Percentiles rank a stretch among this genome's conserved stretches.
Conservation (phyloP, 2,888 invertebrate genomes). For the Linnaemya tessellans region DNA sequence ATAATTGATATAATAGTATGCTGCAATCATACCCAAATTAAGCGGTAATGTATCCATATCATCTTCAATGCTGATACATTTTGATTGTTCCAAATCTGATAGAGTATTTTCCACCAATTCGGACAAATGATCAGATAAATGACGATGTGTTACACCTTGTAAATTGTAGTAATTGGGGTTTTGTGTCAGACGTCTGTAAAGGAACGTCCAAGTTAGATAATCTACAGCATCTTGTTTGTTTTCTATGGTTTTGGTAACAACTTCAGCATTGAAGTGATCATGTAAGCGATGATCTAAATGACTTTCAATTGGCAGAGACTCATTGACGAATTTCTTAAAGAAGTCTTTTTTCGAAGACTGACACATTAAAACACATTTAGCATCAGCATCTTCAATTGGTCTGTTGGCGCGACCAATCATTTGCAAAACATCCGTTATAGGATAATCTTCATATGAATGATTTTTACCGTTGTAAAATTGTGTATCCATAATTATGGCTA, state of each 20-base stretch:
- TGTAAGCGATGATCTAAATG: slow-evolving; percentile 98
- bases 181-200: slow-evolving; percentile 97
- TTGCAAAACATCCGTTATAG: slow-evolving; percentile 97
- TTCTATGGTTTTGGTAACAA: slow-evolving; percentile 99
- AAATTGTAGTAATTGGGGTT: slow-evolving; percentile 99
- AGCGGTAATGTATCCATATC: slow-evolving; percentile 98
- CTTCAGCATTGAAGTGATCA: slow-evolving; percentile 99
- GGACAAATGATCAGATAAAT: slow-evolving; percentile 98
- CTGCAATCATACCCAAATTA: slow-evolving; percentile 99
- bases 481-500: slow-evolving; percentile 98
- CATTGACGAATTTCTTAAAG: slow-evolving; percentile 98
- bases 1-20: slow-evolving; percentile 99
- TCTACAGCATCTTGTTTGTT: slow-evolving; percentile 99
- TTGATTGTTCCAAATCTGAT: slow-evolving; percentile 96
- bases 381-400: slow-evolving; percentile 95
- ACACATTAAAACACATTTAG: slow-evolving; percentile 98
- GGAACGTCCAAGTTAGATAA: slow-evolving; percentile 99
- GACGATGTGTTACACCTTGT: slow-evolving; percentile 98
- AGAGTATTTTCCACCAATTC: slow-evolving; percentile 98
- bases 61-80: slow-evolving; percentile 98
- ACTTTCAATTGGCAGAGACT: slow-evolving; percentile 98
- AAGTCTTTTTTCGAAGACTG: slow-evolving; percentile 99
- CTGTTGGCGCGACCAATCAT: slow-evolving; percentile 99
- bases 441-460: slow-evolving; percentile 98
- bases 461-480: slow-evolving; percentile 93